Evolutionary conservation across 2,888 invertebrate species (phyloP), one percentile per base, ranked within the genome.

Genomic region (Tetragonula carbonaria): DNA sequence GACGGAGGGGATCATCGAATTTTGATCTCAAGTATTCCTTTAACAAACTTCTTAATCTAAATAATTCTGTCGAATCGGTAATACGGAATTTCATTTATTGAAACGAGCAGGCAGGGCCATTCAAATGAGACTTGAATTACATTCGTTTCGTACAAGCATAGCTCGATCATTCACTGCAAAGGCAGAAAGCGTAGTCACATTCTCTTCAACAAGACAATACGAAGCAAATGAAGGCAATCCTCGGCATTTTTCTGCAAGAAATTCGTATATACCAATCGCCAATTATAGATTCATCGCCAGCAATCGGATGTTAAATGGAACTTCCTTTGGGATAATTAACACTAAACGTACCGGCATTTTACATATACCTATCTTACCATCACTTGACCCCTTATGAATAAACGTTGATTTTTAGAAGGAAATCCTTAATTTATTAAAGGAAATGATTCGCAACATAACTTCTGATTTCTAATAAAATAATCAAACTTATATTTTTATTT

Each of bases 1-100:
- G 78, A 87, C 91, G 84, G 45, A 45, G 45, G 73, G 81, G 81
- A 88, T 86, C 91, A 86, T 90, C 90, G 86, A 85, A 86, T 86
- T 74, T 84, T 74, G 74, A 76, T 87, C 82, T 74, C 50, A 51
- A 33, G 53, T 62, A 38, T 80, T 82, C 70, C 72, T 72, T 59
- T 70, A 23, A 55, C 45, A 45, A 21, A 21, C 28, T 21, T 45
- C 8, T 28, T 4, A 2, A 38, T 3, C 53, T 1, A 38, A 23
- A 4, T 28, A 16, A 0, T 74, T 68, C 65, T 57, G 66, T 38
- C 62, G 18, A 57, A 80, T 66, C 51, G 8, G 8, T 67, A n/a
- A 62, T 11, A 62, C 16, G 23, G 57, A 14, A 59, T 59, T 59
- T 59, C 2, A n/a, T 59, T 14, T 23, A 59, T 59, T 14, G n/a